Conservation (phyloP, 1,140 invertebrate genomes). For the Brachionus plicatilis region DNA sequence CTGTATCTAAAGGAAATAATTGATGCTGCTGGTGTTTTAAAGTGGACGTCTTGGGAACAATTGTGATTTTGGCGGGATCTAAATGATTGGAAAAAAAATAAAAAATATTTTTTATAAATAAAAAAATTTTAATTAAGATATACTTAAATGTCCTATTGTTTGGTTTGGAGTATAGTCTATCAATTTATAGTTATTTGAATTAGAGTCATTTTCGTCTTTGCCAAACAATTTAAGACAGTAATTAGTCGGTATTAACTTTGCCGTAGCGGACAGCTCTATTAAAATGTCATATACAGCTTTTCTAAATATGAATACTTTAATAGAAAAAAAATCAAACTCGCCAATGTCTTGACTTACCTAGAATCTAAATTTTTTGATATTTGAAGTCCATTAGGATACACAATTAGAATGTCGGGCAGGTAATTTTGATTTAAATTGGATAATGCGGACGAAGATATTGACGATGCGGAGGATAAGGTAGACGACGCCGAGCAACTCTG, state of each 20-base stretch:
- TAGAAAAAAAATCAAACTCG: background rate
- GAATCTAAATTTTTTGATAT: constrained; percentile 16
- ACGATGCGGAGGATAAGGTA: constrained; percentile 10
- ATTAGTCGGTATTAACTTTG: constrained; percentile 39
- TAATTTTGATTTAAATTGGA: constrained; percentile 6
- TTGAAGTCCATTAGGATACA: constrained; percentile 26
- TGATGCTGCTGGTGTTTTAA: constrained; percentile 22
- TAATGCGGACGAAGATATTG: background rate
- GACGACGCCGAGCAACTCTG: constrained; percentile 31
- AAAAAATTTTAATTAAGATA: background rate
- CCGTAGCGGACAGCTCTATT: constrained; percentile 27
- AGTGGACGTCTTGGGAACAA: constrained; percentile 3
- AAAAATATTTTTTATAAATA: background rate
- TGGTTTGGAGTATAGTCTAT: constrained; percentile 40
- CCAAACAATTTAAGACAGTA: constrained; percentile 30
- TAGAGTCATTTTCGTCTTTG: background rate
- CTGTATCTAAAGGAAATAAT: background rate
- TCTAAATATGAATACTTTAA: background rate
- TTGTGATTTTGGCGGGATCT: constrained; percentile 24
- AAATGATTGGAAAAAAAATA: background rate
- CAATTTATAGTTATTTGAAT: background rate
- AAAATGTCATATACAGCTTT: constrained; percentile 39
- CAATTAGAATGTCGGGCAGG: background rate
- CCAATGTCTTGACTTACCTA: background rate
- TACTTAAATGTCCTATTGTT: constrained; percentile 39